Conservation (phyloP, 1,140 invertebrate genomes). For the Bemisia tabaci region DNA sequence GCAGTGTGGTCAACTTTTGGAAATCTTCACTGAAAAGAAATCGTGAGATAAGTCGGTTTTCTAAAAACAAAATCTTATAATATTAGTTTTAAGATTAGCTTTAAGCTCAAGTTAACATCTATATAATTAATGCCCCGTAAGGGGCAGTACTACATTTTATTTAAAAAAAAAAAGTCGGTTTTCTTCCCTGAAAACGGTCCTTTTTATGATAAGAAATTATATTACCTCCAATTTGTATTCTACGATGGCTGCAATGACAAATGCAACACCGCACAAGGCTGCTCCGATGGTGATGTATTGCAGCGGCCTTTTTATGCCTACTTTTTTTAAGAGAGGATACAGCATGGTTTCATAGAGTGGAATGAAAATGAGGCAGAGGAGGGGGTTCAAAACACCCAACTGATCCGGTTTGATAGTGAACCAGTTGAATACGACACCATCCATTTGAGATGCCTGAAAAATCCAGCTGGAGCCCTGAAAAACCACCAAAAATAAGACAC, state of each 20-base stretch:
- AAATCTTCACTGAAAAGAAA: too few species aligned
- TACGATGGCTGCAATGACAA: constrained; percentile 49
- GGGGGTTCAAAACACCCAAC: constrained; percentile 63
- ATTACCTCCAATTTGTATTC: constrained; percentile 49
- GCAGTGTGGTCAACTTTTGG: too few species aligned
- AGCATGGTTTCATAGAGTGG: constrained; percentile 55
- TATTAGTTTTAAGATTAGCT: too few species aligned
- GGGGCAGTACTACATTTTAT: too few species aligned
- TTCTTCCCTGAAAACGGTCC: too few species aligned
- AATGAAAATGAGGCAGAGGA: constrained; percentile 62
- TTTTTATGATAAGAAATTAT: too few species aligned
- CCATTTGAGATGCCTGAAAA: constrained; percentile 52
- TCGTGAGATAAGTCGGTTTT: too few species aligned
- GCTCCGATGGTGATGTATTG: constrained; percentile 49
- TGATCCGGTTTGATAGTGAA: constrained; percentile 59
- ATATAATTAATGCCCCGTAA: too few species aligned
- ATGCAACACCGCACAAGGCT: constrained; percentile 47
- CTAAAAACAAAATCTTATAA: too few species aligned
- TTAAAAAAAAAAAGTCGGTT: too few species aligned
- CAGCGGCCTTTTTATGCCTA: constrained; percentile 33
- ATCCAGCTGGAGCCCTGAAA: constrained; percentile 38
- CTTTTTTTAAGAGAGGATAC: constrained; percentile 32
- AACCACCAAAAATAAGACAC: too few species aligned
- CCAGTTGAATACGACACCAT: constrained; percentile 42
- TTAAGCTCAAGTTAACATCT: too few species aligned